Percentiles rank a stretch among this genome's conserved stretches.
Conservation (phyloP, 2,113 vertebrate genomes). For the Jacana jacana region DNA sequence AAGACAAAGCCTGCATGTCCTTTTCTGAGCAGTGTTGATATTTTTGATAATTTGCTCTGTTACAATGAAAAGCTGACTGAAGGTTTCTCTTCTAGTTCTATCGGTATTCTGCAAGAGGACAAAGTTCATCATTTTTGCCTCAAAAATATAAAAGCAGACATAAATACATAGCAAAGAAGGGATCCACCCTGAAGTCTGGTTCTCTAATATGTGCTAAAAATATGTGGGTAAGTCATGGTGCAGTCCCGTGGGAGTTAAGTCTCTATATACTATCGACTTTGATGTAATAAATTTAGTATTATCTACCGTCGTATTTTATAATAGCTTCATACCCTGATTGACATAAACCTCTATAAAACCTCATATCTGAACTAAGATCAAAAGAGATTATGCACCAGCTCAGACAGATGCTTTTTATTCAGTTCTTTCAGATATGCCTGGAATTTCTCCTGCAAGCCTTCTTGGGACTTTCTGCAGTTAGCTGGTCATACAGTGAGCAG, state of each 20-base stretch:
- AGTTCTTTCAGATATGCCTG: conserved; percentile 34
- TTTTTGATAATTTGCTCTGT: neutral
- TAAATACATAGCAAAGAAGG: conserved; percentile 1
- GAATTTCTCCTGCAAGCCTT: conserved; percentile 37
- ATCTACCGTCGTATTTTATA: conserved; percentile 11
- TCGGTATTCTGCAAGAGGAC: neutral
- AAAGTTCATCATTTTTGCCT: neutral
- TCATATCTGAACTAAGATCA: conserved; percentile 44
- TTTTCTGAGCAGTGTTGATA: neutral
- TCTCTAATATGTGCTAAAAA: conserved; percentile 13
- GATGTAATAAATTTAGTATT: neutral
- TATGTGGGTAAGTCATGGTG: neutral
- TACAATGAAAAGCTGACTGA: neutral
- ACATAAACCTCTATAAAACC: conserved; percentile 27
- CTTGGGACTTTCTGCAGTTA: neutral
- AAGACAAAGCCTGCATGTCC: neutral
- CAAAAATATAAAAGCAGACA: neutral
- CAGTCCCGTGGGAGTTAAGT: neutral
- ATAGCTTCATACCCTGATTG: neutral
- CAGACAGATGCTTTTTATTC: conserved; percentile 45
- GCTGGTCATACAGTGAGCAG: neutral
- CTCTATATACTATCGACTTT: neutral
- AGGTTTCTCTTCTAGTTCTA: neutral
- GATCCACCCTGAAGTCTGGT: neutral
- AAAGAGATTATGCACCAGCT: conserved; percentile 8